phyloP scores from a whole-genome alignment of 2,888 invertebrate species.

The Tiliacea citrago region DNA sequence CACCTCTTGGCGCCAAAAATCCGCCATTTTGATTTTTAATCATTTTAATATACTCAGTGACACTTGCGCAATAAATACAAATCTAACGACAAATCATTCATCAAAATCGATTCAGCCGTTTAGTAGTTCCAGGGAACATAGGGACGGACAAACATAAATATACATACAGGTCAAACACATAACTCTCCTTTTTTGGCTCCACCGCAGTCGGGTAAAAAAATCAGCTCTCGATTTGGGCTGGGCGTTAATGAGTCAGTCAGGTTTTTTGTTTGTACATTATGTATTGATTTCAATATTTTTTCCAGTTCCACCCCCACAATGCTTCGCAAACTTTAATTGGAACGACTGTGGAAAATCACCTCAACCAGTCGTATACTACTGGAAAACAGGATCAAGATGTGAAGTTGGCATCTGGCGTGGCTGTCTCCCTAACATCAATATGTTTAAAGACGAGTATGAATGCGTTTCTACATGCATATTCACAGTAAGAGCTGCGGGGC shows the following conservation, averaged over 20 bases:
- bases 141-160: too few relatives aligned
- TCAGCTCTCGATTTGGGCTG: background rate
- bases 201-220: too few relatives aligned
- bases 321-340: constrained; percentile 79
- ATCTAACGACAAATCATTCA: too few relatives aligned
- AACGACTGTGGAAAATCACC: constrained; percentile 83
- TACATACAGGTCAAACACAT: too few relatives aligned
- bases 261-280: background rate
- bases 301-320: constrained; percentile 81
- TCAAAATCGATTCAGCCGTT: too few relatives aligned
- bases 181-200: too few relatives aligned
- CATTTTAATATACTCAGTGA: too few relatives aligned
- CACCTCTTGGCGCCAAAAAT: too few relatives aligned
- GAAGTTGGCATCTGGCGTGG: constrained; percentile 86
- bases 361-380: constrained; percentile 82
- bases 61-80: too few relatives aligned
- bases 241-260: background rate
- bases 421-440: constrained; percentile 83
- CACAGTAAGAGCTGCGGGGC: constrained; percentile 67
- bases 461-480: constrained; percentile 84
- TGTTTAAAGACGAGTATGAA: constrained; percentile 85
- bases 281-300: background rate
- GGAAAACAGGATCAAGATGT: constrained; percentile 84
- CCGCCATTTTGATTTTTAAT: too few relatives aligned
- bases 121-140: too few relatives aligned